Conservation (phyloP, 1,140 invertebrate species). For the Drosophila azteca region DNA sequence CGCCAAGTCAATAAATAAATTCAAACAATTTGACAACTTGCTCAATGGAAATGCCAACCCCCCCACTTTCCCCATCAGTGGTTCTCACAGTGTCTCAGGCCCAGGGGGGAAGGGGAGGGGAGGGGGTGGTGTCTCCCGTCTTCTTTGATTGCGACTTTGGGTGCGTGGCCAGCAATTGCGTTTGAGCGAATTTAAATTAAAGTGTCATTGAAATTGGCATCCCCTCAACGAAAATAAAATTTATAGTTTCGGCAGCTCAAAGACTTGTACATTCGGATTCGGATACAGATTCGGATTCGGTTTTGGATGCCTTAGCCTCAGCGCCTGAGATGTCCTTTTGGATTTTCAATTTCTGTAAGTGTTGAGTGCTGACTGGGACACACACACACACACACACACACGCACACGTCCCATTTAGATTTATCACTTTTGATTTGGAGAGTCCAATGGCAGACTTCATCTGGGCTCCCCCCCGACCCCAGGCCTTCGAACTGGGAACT, state of each 20-base stretch:
- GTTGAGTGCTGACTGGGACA: constrained; percentile 22
- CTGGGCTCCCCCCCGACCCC: background rate
- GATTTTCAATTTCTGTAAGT: constrained; percentile 73
- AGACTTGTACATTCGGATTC: constrained; percentile 1
- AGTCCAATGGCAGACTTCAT: constrained; percentile 22
- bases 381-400: constrained; percentile 28
- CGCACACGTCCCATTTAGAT: constrained; percentile 75
- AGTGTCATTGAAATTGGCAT: constrained; percentile 80
- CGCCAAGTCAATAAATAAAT: constrained; percentile 79
- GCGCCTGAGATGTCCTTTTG: constrained; percentile 24
- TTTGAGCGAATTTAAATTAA: constrained; percentile 82
- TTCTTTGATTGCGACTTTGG: constrained; percentile 61
- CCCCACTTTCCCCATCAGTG: constrained; percentile 28
- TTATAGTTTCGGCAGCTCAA: constrained; percentile 72
- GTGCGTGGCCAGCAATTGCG: constrained; percentile 77
- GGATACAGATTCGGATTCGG: too few relatives aligned
- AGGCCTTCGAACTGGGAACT: constrained; percentile 17
- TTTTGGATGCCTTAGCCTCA: constrained; percentile 8
- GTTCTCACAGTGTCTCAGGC: constrained; percentile 37
- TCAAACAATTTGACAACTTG: constrained; percentile 82
- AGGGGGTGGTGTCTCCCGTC: background rate
- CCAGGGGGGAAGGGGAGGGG: constrained; percentile 11
- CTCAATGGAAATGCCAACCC: constrained; percentile 52
- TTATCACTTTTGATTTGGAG: constrained; percentile 79
- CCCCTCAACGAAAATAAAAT: constrained; percentile 79